These are phyloP conservation scores for Anhinga rufa DNA, from an alignment of 2,113 vertebrate genomes.

Conservation along the genomic window DNA sequence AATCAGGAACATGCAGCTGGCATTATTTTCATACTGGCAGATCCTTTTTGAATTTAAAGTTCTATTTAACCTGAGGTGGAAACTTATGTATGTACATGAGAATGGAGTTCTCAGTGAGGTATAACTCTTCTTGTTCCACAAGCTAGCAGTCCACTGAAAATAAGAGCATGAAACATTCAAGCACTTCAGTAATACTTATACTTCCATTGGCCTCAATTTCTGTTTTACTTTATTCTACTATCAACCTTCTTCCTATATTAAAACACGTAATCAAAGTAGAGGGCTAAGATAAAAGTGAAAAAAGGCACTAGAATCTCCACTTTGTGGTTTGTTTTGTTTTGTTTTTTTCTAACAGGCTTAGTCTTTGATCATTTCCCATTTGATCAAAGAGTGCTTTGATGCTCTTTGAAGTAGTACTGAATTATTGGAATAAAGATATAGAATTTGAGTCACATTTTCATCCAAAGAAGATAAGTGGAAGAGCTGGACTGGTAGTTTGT, in stretches of 20 bases:
- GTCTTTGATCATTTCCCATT: conserved; percentile 65
- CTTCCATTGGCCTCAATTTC: background rate
- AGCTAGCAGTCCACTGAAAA: background rate
- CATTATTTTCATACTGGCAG: background rate
- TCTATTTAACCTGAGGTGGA: background rate
- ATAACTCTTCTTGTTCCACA: background rate
- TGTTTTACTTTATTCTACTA: background rate
- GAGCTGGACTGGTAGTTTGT: background rate
- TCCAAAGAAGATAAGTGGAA: background rate
- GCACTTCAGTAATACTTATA: background rate
- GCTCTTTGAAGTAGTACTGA: conserved; percentile 50
- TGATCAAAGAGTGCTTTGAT: conserved; percentile 65
- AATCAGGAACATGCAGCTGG: background rate
- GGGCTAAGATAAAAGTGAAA: conserved; percentile 38
- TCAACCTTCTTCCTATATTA: conserved; percentile 33
- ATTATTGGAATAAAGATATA: conserved; percentile 16
- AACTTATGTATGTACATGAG: background rate
- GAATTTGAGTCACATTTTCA: conserved; percentile 44
- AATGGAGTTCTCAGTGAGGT: background rate
- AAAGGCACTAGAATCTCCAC: conserved; percentile 31
- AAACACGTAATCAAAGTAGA: conserved; percentile 60
- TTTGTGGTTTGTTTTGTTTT: background rate
- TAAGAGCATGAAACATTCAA: background rate
- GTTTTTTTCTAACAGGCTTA: conserved; percentile 3
- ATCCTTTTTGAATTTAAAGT: background rate